Percentiles rank a stretch among this genome's conserved stretches.
phyloP scores from a whole-genome alignment of 2,888 invertebrate genomes.

The Byasa hedistus region DNA sequence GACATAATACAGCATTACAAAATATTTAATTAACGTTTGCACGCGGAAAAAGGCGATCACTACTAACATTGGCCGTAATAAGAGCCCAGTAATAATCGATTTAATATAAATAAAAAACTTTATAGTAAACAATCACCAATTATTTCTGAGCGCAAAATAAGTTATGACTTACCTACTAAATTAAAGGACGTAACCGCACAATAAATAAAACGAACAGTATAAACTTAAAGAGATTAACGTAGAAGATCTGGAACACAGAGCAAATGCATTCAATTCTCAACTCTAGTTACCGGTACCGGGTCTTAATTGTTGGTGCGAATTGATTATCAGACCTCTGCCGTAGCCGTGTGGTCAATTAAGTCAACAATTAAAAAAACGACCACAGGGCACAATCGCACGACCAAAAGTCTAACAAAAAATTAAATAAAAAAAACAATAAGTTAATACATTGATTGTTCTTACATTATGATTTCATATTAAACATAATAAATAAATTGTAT shows the following conservation, averaged over 20 bases:
- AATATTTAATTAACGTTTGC: not conserved
- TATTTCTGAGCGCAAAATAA: not conserved
- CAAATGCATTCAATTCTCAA: conserved; percentile 35
- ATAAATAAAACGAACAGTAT: conserved; percentile 43
- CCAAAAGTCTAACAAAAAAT: not conserved
- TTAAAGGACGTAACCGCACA: conserved; percentile 28
- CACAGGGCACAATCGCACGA: not conserved
- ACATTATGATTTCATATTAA: not conserved
- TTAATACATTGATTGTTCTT: not conserved
- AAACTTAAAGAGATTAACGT: conserved; percentile 44
- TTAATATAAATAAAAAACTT: conserved; percentile 2
- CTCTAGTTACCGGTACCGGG: not conserved
- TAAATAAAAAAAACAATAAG: not conserved
- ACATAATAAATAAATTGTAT: not conserved
- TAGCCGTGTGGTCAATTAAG: not conserved
- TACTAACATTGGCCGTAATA: not conserved
- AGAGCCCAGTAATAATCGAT: not conserved
- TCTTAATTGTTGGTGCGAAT: conserved; percentile 4
- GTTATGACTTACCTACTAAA: not conserved
- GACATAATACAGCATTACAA: not conserved
- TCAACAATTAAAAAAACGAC: conserved; percentile 4
- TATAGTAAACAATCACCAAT: not conserved
- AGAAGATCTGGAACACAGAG: conserved; percentile 42
- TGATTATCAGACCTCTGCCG: not conserved
- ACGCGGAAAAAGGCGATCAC: no score